phyloP scores from a whole-genome alignment of 2,888 invertebrate species.

The Gasteruption jaculator region DNA sequence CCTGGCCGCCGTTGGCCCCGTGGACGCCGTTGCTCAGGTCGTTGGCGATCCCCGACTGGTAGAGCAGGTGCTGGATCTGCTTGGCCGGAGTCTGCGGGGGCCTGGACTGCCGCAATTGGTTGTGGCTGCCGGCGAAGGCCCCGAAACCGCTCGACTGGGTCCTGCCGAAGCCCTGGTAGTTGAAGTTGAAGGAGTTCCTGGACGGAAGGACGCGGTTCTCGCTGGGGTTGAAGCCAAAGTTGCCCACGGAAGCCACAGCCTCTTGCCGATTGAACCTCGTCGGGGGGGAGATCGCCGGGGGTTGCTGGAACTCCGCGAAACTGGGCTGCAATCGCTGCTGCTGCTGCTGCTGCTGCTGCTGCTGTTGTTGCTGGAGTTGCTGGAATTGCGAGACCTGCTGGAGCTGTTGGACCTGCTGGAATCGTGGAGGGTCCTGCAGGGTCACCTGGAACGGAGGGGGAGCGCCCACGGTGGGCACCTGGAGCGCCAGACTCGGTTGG shows the following conservation, averaged over 20 bases:
- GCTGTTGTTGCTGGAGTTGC: conserved; percentile 29
- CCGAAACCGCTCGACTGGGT: too few species aligned
- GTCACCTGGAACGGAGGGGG: conserved; percentile 35
- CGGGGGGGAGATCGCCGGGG: conserved; percentile 45
- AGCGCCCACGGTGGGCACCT: conserved; percentile 36
- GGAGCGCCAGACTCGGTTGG: conserved; percentile 42
- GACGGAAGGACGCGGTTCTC: conserved; percentile 23
- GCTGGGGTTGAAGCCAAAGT: conserved; percentile 60
- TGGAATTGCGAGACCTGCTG: conserved; percentile 30
- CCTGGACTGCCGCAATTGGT: conserved; percentile 23
- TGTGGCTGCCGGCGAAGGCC: conserved; percentile 12
- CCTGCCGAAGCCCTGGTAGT: conserved; percentile 19
- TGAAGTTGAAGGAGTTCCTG: conserved; percentile 32
- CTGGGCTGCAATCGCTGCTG: conserved; percentile 36
- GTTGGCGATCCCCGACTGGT: conserved; percentile 62
- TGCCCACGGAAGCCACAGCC: conserved; percentile 53
- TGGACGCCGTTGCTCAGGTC: conserved; percentile 36
- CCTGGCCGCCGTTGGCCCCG: conserved; percentile 55
- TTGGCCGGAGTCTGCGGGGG: conserved; percentile 52
- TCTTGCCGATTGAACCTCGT: conserved; percentile 49
- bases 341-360: conserved; percentile 26
- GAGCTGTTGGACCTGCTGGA: conserved; percentile 26
- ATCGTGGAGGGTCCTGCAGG: conserved; percentile 31
- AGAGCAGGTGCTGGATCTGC: conserved; percentile 63
- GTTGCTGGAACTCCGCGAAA: conserved; percentile 40